Conservation (phyloP, 2,888 invertebrate species). For the Caenorhabditis macrosperma region DNA sequence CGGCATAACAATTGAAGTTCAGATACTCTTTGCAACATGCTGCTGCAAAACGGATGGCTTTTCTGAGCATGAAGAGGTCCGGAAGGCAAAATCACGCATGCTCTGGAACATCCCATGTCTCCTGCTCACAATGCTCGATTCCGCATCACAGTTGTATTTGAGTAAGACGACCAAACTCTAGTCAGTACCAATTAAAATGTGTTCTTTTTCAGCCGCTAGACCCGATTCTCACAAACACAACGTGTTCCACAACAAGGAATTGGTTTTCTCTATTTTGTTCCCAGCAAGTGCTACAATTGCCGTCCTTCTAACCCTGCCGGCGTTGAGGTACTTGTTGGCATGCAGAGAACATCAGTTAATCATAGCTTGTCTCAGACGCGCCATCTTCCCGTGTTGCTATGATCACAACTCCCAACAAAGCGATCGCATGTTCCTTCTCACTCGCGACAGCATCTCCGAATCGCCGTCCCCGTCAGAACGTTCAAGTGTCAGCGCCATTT, state of each 20-base stretch:
- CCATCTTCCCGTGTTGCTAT: constrained; percentile 41
- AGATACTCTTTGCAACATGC: background rate
- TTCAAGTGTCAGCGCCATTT: constrained; percentile 12
- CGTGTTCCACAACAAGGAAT: constrained; percentile 20
- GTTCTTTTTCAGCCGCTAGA: constrained; percentile 2
- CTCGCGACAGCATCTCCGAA: constrained; percentile 6
- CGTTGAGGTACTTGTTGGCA: constrained; percentile 9
- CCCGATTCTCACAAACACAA: constrained; percentile 11
- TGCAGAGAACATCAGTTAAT: background rate
- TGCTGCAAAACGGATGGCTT: constrained; percentile 14
- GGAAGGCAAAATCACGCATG: constrained; percentile 18
- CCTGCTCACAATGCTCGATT: constrained; percentile 15
- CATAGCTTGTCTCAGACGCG: constrained; percentile 16
- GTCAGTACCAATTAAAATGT: background rate
- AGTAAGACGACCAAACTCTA: constrained; percentile 1
- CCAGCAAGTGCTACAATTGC: background rate
- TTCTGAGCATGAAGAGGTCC: constrained; percentile 9
- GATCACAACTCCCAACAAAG: background rate
- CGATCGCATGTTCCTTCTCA: constrained; percentile 31
- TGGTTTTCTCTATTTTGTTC: constrained; percentile 17
- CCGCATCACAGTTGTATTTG: background rate
- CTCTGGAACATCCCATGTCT: constrained; percentile 43
- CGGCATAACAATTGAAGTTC: background rate
- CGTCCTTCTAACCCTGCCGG: constrained; percentile 22
- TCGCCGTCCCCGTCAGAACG: constrained; percentile 23